Base-by-base conservation (phyloP, 2,888 invertebrate genomes). In the Hermodice carunculata region DNA sequence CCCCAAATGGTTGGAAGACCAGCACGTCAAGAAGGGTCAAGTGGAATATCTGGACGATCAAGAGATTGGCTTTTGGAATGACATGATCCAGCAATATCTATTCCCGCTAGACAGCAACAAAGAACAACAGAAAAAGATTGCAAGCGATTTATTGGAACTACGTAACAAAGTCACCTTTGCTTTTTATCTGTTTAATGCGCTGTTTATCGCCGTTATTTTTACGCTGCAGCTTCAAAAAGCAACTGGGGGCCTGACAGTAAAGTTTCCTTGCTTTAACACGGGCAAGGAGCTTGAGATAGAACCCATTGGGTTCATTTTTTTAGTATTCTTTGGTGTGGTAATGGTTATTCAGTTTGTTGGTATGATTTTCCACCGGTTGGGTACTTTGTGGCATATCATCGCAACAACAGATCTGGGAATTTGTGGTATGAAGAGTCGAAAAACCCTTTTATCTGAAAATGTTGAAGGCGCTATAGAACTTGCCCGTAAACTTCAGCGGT, bases 291-390 rank as follows among this genome's bases (percentile, higher is more conserved):
- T 37, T 19, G 17, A 53, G 5, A 11, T 53, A 11, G 34, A 53
- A 8, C 54, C 54, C 34, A 53, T 53, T 53, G 54, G 54, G 4
- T 53, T 53, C 8, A 8, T 53, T 8, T 53, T 53, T 37, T 8
- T 53, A 19, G 14, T 53, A n/a, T 19, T 53, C 34, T 53, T 53
- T 53, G 54, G 54, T 8, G 22, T 34, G 4, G 34, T 53, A 8
- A 8, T 53, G 31, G 34, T 34, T 22, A 53, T 53, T 53, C 54
- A 53, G 22, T 31, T 53, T 22, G 8, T 53, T 14, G 54, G 54
- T 14, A 53, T 53, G 54, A 4, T 53, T 5, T 6, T 37, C 19
- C 54, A 53, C 34, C 17, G 37, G 22, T 8, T 53, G 19, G 22
- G 22, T 19, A 53, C 54, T 11, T 53, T 53, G 26, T 19, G 22